These are phyloP conservation scores for Synanthedon andrenaeformis DNA, from an alignment of 2,888 invertebrate species.

Conservation along the genomic window DNA sequence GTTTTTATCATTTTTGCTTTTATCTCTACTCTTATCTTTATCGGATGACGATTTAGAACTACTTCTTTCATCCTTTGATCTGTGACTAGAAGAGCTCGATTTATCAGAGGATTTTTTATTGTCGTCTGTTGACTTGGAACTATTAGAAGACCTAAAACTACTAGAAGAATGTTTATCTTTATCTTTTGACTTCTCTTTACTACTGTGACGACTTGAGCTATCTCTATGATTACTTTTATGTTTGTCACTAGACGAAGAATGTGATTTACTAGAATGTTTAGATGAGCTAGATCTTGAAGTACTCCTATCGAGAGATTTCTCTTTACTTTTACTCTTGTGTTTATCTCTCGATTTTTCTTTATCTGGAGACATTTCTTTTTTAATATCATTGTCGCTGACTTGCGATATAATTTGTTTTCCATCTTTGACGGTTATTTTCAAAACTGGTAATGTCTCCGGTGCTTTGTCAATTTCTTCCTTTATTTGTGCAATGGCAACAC, in stretches of 20 bases:
- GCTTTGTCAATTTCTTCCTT: slow-evolving; percentile 33
- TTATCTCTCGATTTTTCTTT: slow-evolving; percentile 42
- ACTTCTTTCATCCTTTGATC: slow-evolving; percentile 39
- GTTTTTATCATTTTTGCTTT: slow-evolving; percentile 11
- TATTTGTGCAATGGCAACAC: slow-evolving; percentile 8
- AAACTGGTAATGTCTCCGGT: slow-evolving; percentile 41
- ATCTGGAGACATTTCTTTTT: slow-evolving; percentile 34
- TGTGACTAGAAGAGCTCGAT: slow-evolving; percentile 34
- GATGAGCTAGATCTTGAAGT: slow-evolving; percentile 35
- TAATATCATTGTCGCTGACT: slow-evolving; percentile 51
- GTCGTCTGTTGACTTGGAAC: slow-evolving; percentile 37
- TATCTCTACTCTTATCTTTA: slow-evolving; percentile 37
- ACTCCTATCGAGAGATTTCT: slow-evolving; percentile 63
- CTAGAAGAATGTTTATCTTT: slow-evolving; percentile 39
- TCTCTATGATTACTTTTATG: slow-evolving; percentile 41
- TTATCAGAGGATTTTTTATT: slow-evolving; percentile 41
- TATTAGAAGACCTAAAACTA: slow-evolving; percentile 42
- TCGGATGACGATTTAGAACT: slow-evolving; percentile 26
- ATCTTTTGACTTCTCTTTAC: slow-evolving; percentile 42
- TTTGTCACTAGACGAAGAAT: slow-evolving; percentile 47
- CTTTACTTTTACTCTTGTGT: slow-evolving; percentile 45
- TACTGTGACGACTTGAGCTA: slow-evolving; percentile 41
- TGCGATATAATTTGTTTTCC: slow-evolving; percentile 78
- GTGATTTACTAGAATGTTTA: slow-evolving; percentile 53
- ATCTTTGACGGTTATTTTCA: slow-evolving; percentile 78